Evolutionary conservation across 2,797 vertebrate species (phyloP), one percentile per base, ranked within the genome.

Genomic region (Austrolebias charrua): DNA sequence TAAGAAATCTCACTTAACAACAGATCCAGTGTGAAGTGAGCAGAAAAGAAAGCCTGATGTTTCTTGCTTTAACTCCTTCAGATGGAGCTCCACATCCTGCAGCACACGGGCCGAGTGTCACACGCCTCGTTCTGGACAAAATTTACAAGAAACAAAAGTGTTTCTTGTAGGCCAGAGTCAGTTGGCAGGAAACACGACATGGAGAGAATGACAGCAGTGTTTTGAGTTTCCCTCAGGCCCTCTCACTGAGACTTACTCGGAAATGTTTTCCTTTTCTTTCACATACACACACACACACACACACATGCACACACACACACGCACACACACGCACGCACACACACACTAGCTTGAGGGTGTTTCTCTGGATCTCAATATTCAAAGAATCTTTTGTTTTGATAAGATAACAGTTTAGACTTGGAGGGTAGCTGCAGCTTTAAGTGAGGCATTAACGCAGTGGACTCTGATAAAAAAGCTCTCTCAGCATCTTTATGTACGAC

Each of bases 341-440:
- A 82, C 77, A 83, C 65, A 81, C 60, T 59, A 61, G 71, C 75
- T 77, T 7, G 8, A 79, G 79, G 82, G 78, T 83, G 80, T 85
- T 89, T 80, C 81, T 78, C 69, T 69, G 45, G 55, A 84, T 80
- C 74, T 71, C 81, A 81, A 88, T 81, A 89, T 81, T 82, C 78
- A 83, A 85, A 85, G 79, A 87, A 84, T 82, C 75, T 63, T 79
- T 83, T 87, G 85, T 86, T 86, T 75, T 78, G 77, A 79, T 84
- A 80, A 83, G 81, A 88, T 86, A 85, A 85, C 72, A 77, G 75
- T 86, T 88, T 63, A 73, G 69, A 60, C 43, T 65, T 42, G 9
- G 66, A 77, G 66, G 71, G 61, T 78, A 63, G 73, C 59, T 54
- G 73, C 52, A n/a, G n/a, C n/a, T n/a, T n/a, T n/a, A n/a, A n/a